Percentiles rank a stretch among this genome's conserved stretches.
Conservation (phyloP, 2,113 vertebrate species). For the Mus spicilegus region DNA sequence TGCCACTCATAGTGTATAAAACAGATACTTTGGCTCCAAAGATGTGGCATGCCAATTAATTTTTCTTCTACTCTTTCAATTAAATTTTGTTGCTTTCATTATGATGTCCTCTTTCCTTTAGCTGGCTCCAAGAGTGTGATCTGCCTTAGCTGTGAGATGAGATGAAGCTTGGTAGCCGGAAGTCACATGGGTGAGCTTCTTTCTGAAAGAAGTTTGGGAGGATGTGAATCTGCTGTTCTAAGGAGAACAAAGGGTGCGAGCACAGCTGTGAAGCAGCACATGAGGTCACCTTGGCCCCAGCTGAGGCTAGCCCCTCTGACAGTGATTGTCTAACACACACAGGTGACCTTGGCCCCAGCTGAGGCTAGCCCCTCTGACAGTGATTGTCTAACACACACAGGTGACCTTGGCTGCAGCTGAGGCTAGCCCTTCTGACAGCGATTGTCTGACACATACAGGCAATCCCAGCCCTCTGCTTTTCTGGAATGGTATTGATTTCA, state of each 20-base stretch:
- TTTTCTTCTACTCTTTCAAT: conserved; percentile 84
- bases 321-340: not conserved
- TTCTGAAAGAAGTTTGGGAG: not conserved
- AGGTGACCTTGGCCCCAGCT: not conserved
- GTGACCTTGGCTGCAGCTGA: not conserved
- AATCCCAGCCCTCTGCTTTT: not conserved
- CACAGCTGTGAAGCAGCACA: not conserved
- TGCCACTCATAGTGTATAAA: conserved; percentile 85
- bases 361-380: not conserved
- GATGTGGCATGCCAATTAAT: conserved; percentile 85
- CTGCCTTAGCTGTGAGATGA: conserved; percentile 51
- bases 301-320: not conserved
- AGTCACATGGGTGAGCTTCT: not conserved
- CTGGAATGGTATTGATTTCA: conserved; percentile 24
- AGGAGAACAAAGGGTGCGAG: conserved; percentile 47
- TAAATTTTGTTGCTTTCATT: conserved; percentile 67
- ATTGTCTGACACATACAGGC: not conserved
- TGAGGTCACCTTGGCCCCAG: not conserved
- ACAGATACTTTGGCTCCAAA: conserved; percentile 83
- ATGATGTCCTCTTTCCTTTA: conserved; percentile 61
- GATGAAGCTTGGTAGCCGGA: conserved; percentile 14
- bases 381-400: not conserved
- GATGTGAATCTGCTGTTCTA: conserved; percentile 18
- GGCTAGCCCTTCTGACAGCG: not conserved
- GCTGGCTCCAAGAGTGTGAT: conserved; percentile 49